These are phyloP conservation scores for Telenomus remus DNA, from an alignment of 1,140 invertebrate species.

Conservation along the genomic window DNA sequence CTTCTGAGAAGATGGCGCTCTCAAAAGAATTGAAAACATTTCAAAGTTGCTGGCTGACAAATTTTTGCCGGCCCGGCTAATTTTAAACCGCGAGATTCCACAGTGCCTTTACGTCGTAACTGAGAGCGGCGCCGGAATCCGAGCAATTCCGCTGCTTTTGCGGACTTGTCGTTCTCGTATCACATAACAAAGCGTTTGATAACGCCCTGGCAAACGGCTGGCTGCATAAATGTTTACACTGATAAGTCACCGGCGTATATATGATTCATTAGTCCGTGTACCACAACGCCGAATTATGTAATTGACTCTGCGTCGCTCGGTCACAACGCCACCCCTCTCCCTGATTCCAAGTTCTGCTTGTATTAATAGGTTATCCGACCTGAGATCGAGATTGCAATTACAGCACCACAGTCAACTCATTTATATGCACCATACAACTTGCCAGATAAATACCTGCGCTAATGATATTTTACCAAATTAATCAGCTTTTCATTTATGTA, in stretches of 20 bases:
- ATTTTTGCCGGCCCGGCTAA: constrained; percentile 41
- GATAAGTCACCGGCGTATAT: constrained; percentile 36
- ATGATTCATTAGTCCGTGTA: constrained; percentile 46
- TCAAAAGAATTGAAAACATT: constrained; percentile 56
- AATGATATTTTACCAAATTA: too few relatives aligned
- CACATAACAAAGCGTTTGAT: constrained; percentile 44
- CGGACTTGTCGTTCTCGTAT: constrained; percentile 21
- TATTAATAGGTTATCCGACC: constrained; percentile 46
- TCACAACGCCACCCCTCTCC: constrained; percentile 16
- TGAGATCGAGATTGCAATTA: constrained; percentile 45
- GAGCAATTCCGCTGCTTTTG: constrained; percentile 39
- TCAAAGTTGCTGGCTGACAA: constrained; percentile 51
- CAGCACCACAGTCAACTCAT: constrained; percentile 15
- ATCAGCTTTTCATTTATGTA: not conserved
- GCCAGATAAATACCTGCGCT: constrained; percentile 10
- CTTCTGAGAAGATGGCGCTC: constrained; percentile 20
- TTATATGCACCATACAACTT: constrained; percentile 22
- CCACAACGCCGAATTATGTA: constrained; percentile 27
- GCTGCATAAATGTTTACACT: constrained; percentile 18
- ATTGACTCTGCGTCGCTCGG: constrained; percentile 32
- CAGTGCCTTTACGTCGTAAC: constrained; percentile 40
- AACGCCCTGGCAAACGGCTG: constrained; percentile 10
- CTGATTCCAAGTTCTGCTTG: constrained; percentile 29
- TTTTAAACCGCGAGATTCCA: constrained; percentile 45
- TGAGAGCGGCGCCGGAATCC: constrained; percentile 30